Conservation (phyloP, 2,113 vertebrate species). For the Rhizomys pruinosus region DNA sequence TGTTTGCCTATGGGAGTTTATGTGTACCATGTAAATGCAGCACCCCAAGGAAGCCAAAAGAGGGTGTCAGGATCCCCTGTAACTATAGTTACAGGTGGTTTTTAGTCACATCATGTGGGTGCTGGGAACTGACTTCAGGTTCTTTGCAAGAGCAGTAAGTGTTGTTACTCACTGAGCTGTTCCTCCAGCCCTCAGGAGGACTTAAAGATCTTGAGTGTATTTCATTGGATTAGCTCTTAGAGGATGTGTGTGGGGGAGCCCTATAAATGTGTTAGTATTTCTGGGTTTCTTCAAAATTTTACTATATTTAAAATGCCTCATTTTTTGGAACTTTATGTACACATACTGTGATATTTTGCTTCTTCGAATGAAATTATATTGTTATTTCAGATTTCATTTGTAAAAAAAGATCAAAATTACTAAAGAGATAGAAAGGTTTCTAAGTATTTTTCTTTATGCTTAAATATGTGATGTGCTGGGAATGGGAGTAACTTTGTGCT, state of each 20-base stretch:
- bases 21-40: background rate
- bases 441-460: background rate
- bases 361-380: background rate
- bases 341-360: conserved; percentile 15
- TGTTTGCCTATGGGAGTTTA: background rate
- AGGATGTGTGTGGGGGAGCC: no score
- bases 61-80: background rate
- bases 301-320: conserved; percentile 29
- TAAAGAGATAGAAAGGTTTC: conserved; percentile 11
- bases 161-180: background rate
- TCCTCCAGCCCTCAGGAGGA: background rate
- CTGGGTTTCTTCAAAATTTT: background rate
- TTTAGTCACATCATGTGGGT: background rate
- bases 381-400: conserved; percentile 39
- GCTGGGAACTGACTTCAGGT: background rate
- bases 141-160: background rate
- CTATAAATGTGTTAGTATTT: background rate
- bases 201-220: background rate
- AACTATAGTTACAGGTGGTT: background rate
- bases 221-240: conserved; percentile 14
- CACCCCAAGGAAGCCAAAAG: background rate
- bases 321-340: background rate
- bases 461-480: background rate
- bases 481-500: conserved; percentile 32
- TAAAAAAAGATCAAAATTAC: conserved; percentile 41